Evolutionary conservation across 2,797 vertebrate species (phyloP), one percentile per base, ranked within the genome.

Genomic region (Hafferia zeledoni): DNA sequence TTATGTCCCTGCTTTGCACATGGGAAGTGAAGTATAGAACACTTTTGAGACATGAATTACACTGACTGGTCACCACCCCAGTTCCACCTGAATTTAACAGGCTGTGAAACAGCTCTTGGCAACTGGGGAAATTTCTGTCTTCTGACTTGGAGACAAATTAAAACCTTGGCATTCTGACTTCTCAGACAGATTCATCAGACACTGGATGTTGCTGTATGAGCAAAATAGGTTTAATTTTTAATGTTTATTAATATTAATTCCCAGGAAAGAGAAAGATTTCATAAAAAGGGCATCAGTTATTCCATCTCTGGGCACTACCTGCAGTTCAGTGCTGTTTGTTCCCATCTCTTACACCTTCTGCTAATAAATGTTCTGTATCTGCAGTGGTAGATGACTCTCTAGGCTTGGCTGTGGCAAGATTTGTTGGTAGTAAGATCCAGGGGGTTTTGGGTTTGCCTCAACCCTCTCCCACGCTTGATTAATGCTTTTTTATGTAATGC

Each of bases 341-440:
- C 57, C 68, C 81, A 78, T 87, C 91, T 87, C 16, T 92, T 90
- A 35, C 17, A 44, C 47, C 69, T 90, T 79, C 78, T 95, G 86
- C 83, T 94, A 81, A 86, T 85, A 89, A 80, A 94, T 82, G 77
- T 70, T 93, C 49, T 69, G 5, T 64, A 28, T 87, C 88, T 93
- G 86, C 37, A 64, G 15, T 41, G 37, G 24, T 27, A 17, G 86
- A 75, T 89, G 67, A 65, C 52, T 94, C 76, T 59, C 74, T 14
- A 47, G 76, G 79, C 87, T 93, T 89, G 76, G n/a, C 59, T 88
- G 41, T 75, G 64, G 68, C 77, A 44, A 89, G 53, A 70, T 93
- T 84, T 91, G 43, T 89, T 92, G 60, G 20, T 41, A 89, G 47
- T 41, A 59, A 90, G 71, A 80, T 79, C 70, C 5, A 71, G 30